Evolutionary conservation across 2,113 vertebrate species (phyloP).

Genomic region (Dendrocopos noguchii): DNA sequence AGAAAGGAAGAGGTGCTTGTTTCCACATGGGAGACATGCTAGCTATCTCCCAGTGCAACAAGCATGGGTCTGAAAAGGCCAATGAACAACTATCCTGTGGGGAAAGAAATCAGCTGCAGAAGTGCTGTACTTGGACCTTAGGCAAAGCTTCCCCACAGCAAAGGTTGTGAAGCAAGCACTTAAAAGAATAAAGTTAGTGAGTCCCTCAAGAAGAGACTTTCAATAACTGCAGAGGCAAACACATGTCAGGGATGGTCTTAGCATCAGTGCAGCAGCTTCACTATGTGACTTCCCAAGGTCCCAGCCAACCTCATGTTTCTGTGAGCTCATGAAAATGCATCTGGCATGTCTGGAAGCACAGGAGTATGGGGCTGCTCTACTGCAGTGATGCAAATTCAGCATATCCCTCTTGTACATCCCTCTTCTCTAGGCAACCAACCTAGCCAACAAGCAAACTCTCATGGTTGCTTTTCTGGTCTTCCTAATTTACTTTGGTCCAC

Average conservation of each 20-base stretch:
- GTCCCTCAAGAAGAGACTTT: background rate
- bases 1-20: background rate
- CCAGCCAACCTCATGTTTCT: background rate
- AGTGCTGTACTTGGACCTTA: background rate
- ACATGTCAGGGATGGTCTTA: background rate
- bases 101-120: background rate
- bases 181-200: background rate
- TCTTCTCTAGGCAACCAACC: background rate
- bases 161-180: background rate
- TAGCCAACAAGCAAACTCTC: background rate
- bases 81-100: accelerated
- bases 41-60: background rate
- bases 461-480: background rate
- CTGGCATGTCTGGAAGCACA: background rate
- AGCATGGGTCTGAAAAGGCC: background rate
- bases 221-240: background rate
- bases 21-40: background rate
- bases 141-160: background rate
- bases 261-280: background rate
- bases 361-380: background rate
- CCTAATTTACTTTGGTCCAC: background rate
- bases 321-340: background rate
- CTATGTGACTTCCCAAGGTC: background rate
- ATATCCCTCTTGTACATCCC: background rate
- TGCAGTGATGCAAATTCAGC: background rate